Conservation (phyloP, 1,140 invertebrate genomes). For the Caenorhabditis elegans region WBcel235 BX284603.4:8406001-8406500, state of each 20-base stretch:
- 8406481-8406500: constrained; percentile 71
- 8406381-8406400: constrained; percentile 53
- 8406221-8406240: too few species aligned
- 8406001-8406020: constrained; percentile 47
- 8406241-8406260: too few species aligned
- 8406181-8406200: too few species aligned
- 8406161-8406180: too few species aligned
- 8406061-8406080: constrained; percentile 21
- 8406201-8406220: too few species aligned
- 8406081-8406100: constrained; percentile 40
- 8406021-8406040: constrained; percentile 45
- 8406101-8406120: neutral
- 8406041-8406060: constrained; percentile 41
- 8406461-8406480: constrained; percentile 21
- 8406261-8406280: too few species aligned
- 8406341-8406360: too few species aligned
- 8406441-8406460: constrained; percentile 72
- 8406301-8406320: too few species aligned
- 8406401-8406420: constrained; percentile 72
- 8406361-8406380: constrained; percentile 45
- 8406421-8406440: constrained; percentile 96
- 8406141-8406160: too few species aligned
- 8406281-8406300: too few species aligned
- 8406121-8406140: too few species aligned
- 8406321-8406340: too few species aligned